Evolutionary conservation across 2,888 invertebrate species (phyloP), one percentile per base, ranked within the genome.

Genomic region (Psylliodes chrysocephalus): DNA sequence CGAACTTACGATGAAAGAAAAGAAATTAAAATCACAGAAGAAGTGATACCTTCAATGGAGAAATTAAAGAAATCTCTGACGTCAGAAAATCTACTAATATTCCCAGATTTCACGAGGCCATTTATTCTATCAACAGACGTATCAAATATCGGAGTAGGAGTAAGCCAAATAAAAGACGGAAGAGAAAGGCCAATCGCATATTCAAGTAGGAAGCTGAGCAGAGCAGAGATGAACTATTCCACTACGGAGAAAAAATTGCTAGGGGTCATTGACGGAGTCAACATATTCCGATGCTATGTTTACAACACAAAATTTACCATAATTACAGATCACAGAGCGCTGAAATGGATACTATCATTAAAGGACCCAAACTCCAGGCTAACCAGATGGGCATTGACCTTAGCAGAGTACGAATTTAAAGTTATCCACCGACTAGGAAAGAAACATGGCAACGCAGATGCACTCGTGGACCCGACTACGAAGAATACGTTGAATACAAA

Each of bases 91-190:
- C 12, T 68, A 33, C 28, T 66, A 33, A 66, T 66, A 12, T 64
- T 46, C 35, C 61, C 62, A 30, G 57, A 68, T 52, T 64, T 64
- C 46, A 49, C 61, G n/a, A 54, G 64, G 47, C 54, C 63, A 6
- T 69, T 67, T 49, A 55, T 68, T 14, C 22, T 66, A 14, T 30
- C 64, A 1, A 67, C 63, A 6, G 66, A 64, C 40, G 69, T 64
- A 1, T 59, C 64, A 5, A 57, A 59, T 46, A 42, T 38, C 10
- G 62, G 65, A 17, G 33, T 68, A 5, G 63, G 55, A 5, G 66
- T 69, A 1, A 69, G 69, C 28, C 66, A 67, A 40, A 12, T 47
- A 2, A 52, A 54, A 38, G 55, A 66, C 40, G 69, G 64, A 8
- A 14, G 54, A 2, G 66, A 68, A 18, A 12, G 49, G 40, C 46